These are phyloP conservation scores for Choristoneura rosaceana DNA, from an alignment of 2,888 invertebrate species.

Conservation along the genomic window DNA sequence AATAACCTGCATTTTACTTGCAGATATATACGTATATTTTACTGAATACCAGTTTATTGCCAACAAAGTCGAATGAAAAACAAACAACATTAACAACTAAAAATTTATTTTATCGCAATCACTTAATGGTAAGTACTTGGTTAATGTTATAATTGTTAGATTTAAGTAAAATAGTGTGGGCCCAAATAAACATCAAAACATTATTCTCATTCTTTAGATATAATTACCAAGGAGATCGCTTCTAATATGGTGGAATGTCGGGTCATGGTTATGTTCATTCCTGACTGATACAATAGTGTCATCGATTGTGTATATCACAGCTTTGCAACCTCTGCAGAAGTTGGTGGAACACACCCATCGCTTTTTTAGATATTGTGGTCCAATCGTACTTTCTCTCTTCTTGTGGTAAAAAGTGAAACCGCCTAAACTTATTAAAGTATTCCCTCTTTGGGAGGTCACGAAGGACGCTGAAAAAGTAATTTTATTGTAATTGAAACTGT, in stretches of 20 bases:
- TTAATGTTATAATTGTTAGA: too few species aligned
- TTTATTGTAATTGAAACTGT: background rate
- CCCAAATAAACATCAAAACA: background rate
- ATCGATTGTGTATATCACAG: constrained; percentile 55
- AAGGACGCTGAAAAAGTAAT: constrained; percentile 43
- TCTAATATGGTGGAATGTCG: constrained; percentile 28
- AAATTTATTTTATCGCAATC: background rate
- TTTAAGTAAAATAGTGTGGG: too few species aligned
- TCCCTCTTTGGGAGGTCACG: constrained; percentile 48
- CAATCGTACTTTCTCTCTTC: constrained; percentile 33
- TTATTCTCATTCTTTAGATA: background rate
- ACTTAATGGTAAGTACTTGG: background rate
- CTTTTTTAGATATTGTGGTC: constrained; percentile 45
- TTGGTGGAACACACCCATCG: constrained; percentile 60
- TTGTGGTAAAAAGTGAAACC: constrained; percentile 50
- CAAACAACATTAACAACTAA: background rate
- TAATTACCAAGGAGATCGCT: constrained; percentile 12
- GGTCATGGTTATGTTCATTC: constrained; percentile 44
- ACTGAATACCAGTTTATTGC: too few species aligned
- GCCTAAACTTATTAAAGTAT: constrained; percentile 45
- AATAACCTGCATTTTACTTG: too few species aligned
- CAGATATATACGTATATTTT: too few species aligned
- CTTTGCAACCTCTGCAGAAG: constrained; percentile 54
- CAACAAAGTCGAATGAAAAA: background rate
- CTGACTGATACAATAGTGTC: constrained; percentile 48